Percentiles rank a stretch among this genome's conserved stretches.
phyloP scores from a whole-genome alignment of 2,888 invertebrate species.

The Leptinotarsa peninsularis region DNA sequence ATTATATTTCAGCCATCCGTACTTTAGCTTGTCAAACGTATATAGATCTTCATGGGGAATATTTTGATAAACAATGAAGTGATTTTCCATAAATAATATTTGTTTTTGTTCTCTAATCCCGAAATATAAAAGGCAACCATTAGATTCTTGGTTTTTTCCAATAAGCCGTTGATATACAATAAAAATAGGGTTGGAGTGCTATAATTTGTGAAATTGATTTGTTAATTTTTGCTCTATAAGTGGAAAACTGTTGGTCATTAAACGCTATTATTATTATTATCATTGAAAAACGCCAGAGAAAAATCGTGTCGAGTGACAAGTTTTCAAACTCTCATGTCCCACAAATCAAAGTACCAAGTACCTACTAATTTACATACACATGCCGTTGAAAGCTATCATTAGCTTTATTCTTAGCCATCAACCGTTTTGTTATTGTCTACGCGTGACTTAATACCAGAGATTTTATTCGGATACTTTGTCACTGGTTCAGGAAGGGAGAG shows the following conservation, averaged over 20 bases:
- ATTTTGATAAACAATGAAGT: too few species aligned
- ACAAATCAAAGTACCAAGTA: conserved; percentile 1
- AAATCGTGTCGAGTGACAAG: not conserved
- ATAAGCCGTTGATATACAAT: too few species aligned
- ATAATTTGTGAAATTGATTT: too few species aligned
- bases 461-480: conserved; percentile 3
- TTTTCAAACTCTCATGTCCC: not conserved
- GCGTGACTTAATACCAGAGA: conserved; percentile 12
- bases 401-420: conserved; percentile 5
- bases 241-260: not conserved
- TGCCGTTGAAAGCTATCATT: conserved; percentile 5
- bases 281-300: too few species aligned
- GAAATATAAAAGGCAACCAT: too few species aligned
- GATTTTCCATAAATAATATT: too few species aligned
- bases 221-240: too few species aligned
- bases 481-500: conserved; percentile 30
- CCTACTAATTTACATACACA: conserved; percentile 5
- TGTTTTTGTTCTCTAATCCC: too few species aligned
- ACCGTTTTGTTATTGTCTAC: conserved; percentile 11
- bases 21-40: not conserved
- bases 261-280: not conserved
- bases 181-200: too few species aligned
- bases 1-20: conserved; percentile 4
- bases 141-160: too few species aligned
- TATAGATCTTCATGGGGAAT: too few species aligned